phyloP scores from a whole-genome alignment of 92 coral and sea anemone genomes.

The Metridium senile region DNA sequence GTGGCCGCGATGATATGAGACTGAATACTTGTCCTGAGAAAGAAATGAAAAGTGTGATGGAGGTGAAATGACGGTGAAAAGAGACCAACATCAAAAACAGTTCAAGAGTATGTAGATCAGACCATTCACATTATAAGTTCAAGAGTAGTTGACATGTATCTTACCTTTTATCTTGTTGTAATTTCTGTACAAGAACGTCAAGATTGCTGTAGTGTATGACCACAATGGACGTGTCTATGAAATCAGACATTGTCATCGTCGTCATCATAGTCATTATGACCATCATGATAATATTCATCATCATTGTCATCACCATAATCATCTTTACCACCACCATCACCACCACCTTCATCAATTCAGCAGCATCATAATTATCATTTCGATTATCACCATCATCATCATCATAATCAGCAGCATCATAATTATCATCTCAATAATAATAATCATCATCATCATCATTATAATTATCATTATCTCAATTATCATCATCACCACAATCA shows the following conservation, averaged over 20 bases:
- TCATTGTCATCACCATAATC: neutral
- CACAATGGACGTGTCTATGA: slow-evolving; percentile 3
- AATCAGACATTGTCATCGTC: neutral
- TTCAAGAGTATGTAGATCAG: no score
- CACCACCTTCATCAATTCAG: neutral
- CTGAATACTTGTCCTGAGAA: neutral
- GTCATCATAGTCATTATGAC: neutral
- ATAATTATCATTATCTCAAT: neutral
- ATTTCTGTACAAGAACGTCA: neutral
- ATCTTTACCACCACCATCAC: neutral
- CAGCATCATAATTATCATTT: neutral
- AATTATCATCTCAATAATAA: neutral
- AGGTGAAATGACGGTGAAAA: neutral
- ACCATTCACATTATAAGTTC: no score
- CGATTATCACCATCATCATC: neutral
- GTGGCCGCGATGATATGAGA: neutral
- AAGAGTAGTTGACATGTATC: no score
- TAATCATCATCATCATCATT: neutral
- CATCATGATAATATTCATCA: neutral
- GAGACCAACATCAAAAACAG: neutral
- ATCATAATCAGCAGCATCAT: neutral
- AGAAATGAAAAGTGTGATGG: neutral
- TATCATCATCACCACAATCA: neutral
- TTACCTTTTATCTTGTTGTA: neutral
- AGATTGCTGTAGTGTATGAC: neutral